A percentile compares a stretch with the other conserved stretches of the same genome.
Conservation (phyloP, 2,797 vertebrate species). For the Moxostoma hubbsi region DNA sequence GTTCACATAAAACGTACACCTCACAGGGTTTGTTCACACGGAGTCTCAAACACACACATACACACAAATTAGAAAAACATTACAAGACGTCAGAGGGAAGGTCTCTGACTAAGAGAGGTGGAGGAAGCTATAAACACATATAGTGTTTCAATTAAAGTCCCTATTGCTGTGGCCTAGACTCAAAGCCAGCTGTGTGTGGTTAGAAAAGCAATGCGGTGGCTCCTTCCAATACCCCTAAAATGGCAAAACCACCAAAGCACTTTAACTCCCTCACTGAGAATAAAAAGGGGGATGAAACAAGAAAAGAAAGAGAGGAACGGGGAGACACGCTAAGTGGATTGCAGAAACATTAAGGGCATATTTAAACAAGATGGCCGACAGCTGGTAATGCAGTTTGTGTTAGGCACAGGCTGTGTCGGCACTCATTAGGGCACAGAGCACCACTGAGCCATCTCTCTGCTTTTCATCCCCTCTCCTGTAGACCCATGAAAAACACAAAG, state of each 20-base stretch:
- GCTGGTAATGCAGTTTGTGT: conserved; percentile 56
- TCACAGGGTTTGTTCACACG: conserved; percentile 26
- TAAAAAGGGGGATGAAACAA: conserved; percentile 38
- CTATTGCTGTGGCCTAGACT: conserved; percentile 44
- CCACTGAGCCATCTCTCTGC: conserved; percentile 1
- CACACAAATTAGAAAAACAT: conserved; percentile 50
- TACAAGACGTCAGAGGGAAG: conserved; percentile 47
- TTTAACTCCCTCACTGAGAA: conserved; percentile 34
- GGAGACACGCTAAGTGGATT: conserved; percentile 41
- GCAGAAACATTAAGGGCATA: conserved; percentile 51
- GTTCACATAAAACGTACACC: too few relatives aligned
- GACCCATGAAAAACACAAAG: conserved; percentile 47
- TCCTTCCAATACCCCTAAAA: conserved; percentile 47
- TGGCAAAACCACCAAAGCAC: conserved; percentile 45
- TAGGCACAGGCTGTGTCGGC: conserved; percentile 27
- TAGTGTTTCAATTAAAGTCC: conserved; percentile 57
- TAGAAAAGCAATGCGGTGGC: conserved; percentile 45
- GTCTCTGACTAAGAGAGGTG: conserved; percentile 37
- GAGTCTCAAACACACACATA: conserved; percentile 43
- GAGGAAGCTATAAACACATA: conserved; percentile 59
- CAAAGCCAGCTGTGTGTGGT: conserved; percentile 53
- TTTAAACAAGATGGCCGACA: conserved; percentile 60
- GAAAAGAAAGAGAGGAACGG: conserved; percentile 35
- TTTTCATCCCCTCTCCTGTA: conserved; percentile 30
- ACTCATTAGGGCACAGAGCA: conserved; percentile 43